Evolutionary conservation across 2,797 vertebrate genomes (phyloP), one percentile per base, ranked within the genome.

Genomic region (Muscicapa comitata): DNA sequence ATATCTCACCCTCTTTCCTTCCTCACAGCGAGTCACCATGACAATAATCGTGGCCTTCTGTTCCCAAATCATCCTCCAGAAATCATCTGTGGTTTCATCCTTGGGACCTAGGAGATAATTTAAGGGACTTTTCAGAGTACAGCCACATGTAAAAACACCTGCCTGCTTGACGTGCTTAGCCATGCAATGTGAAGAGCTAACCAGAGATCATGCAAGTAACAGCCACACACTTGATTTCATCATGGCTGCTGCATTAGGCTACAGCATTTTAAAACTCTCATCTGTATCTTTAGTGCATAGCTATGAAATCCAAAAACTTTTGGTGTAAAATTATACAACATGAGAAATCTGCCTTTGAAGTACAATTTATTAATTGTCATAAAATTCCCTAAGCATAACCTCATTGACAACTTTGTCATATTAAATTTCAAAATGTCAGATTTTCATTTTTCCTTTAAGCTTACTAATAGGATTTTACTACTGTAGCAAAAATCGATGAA

Each of bases 61-160:
- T 90, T 99, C 99, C 99, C 99, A 99, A 92, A 99, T 97, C 99
- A 99, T 99, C 97, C 98, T 99, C 99, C 99, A 99, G 97, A 99
- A 99, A 95, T 99, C 99, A 86, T 97, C 94, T 9, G 98, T 97
- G 7, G 99, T 99, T 95, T 99, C 99, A 9, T 99, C 99, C 91
- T 99, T 99, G 23, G 99, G 99, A 5, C 99, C 99, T 99, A 61
- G 19, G 77, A 95, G 38, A 72, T 11, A 43, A 61, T 84, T 78
- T 38, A 72, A 92, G 40, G 63, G n/a, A 83, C 5, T 40, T 65
- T 61, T 86, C 42, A 62, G 50, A 38, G 26, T 31, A 5, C 17
- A 71, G 14, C 13, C 47, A 43, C 19, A 38, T 25, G 17, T 53
- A 72, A 71, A 85, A 45, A 14, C 11, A 35, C 37, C 8, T 50